Base-by-base conservation (phyloP, 2,888 invertebrate genomes). In the Arrhopalites spinosus region DNA sequence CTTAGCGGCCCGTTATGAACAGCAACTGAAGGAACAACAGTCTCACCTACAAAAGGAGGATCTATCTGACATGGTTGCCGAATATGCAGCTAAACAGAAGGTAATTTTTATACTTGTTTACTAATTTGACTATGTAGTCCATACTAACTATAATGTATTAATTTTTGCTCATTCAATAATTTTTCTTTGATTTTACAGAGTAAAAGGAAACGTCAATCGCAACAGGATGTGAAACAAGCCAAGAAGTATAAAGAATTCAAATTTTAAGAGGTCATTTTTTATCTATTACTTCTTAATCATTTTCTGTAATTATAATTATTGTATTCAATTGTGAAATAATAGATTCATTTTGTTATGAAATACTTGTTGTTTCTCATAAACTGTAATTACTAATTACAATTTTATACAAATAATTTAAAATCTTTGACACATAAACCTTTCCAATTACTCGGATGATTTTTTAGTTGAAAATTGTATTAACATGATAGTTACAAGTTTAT, bases 161-260 rank as follows among this genome's bases (percentile, higher is more conserved):
- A 2, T 17, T 56, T 56, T 56, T n/a, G 8, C 1, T 2, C 7
- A 8, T 20, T 20, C 7, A 45, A 11, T 45, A 45, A 45, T 11
- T 45, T 45, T 11, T 15, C 7, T 15, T 56, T 56, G 1, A 2
- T 56, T 2, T 91, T 90, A 70, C 90, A 94, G 92, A 96, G 92
- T 84, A 95, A 97, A 87, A 88, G 96, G 81, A 97, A 97, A 86
- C 90, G 95, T 76, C 86, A 86, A 83, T 93, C 94, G 85, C 93
- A 93, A 81, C 87, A 88, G 84, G 94, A 96, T 73, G 85, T 84
- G 83, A 91, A 92, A 3, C 96, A 96, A 86, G 92, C 94, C 17
- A 98, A 98, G 88, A 97, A 98, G 87, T 97, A 97, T 88, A 98
- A 97, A 87, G 97, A 98, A 86, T 98, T 98, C 88, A 98, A 98